phyloP scores from a whole-genome alignment of 2,113 vertebrate species.

The Aptenodytes forsteri region DNA sequence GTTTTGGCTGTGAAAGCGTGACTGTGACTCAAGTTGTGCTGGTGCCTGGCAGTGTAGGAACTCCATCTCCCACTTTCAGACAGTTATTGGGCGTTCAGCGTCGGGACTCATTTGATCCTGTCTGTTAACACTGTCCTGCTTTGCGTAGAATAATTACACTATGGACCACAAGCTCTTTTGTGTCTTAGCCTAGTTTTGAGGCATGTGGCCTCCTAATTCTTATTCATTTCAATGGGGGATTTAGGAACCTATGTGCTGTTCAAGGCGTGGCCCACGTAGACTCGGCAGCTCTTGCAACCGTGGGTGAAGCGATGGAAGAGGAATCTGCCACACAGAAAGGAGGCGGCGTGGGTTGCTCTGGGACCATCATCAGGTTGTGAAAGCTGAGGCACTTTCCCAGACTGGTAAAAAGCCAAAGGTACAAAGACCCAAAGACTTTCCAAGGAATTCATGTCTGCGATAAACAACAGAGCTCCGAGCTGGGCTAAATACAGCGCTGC shows the following conservation, averaged over 20 bases:
- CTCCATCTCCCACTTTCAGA: background rate
- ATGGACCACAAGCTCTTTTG: background rate
- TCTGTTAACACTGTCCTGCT: background rate
- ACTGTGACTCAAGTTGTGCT: background rate
- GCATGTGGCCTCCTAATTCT: background rate
- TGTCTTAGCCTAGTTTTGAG: background rate
- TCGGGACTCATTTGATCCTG: background rate
- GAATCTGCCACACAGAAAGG: background rate
- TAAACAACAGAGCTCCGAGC: background rate
- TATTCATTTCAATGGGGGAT: background rate
- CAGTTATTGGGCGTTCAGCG: accelerated
- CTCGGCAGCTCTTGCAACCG: background rate
- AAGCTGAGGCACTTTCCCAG: background rate
- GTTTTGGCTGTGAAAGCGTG: background rate
- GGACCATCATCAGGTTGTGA: background rate
- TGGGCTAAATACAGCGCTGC: background rate
- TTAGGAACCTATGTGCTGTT: background rate
- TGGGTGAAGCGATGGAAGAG: background rate
- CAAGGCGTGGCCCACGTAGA: background rate
- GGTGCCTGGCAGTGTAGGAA: background rate
- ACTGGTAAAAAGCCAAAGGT: slow-evolving; percentile 7
- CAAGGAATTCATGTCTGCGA: background rate
- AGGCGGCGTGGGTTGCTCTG: accelerated
- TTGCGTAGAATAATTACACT: accelerated
- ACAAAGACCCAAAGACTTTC: background rate